Evolutionary conservation across 2,113 vertebrate genomes (phyloP).

Genomic region (Aramus guarauna): DNA sequence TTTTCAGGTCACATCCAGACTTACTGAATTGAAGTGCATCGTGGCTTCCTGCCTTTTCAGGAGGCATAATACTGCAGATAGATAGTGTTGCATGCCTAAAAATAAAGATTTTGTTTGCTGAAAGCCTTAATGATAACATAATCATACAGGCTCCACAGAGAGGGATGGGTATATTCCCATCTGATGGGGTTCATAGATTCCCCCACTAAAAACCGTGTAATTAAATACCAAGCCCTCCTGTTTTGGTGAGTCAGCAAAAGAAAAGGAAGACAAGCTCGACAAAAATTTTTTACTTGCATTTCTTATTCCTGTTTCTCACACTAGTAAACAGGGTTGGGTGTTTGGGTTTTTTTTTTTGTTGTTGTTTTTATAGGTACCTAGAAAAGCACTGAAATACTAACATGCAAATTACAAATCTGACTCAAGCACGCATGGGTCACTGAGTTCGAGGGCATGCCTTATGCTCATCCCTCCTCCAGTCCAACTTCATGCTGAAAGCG

Average conservation of each 20-base stretch:
- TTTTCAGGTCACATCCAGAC: constrained; percentile 12
- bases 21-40: not conserved
- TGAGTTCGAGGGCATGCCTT: not conserved
- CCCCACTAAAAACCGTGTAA: not conserved
- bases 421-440: not conserved
- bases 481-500: not conserved
- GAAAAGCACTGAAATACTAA: not conserved
- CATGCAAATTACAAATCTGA: not conserved
- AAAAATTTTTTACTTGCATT: not conserved
- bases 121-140: not conserved
- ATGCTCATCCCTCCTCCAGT: not conserved
- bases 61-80: not conserved
- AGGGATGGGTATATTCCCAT: not conserved
- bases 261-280: not conserved
- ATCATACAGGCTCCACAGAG: not conserved
- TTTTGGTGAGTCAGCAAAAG: constrained; percentile 36
- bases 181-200: not conserved
- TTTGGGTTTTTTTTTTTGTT: not conserved
- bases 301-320: not conserved
- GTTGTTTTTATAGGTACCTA: not conserved
- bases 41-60: constrained; percentile 23
- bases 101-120: not conserved
- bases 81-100: not conserved
- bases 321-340: not conserved
- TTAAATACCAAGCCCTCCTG: not conserved